These are phyloP conservation scores for Battus philenor DNA, from an alignment of 1,140 invertebrate species.

Conservation along the genomic window DNA sequence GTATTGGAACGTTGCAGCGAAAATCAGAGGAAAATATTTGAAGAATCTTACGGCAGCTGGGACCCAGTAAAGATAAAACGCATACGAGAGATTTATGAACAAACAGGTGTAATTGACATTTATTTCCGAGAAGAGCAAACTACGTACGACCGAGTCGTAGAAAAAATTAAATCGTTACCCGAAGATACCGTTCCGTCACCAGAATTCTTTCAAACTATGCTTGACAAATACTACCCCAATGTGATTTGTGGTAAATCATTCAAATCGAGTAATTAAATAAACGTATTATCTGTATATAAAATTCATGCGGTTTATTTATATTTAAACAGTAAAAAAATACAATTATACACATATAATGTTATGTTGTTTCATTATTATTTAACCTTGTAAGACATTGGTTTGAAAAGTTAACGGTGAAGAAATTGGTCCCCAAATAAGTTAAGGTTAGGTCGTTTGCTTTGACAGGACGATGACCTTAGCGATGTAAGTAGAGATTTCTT, in stretches of 20 bases:
- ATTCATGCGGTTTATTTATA: too few relatives aligned
- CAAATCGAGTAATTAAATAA: background rate
- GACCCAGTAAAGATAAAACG: slow-evolving; percentile 82
- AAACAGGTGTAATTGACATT: slow-evolving; percentile 68
- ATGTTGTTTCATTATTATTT: too few relatives aligned
- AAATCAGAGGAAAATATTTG: slow-evolving; percentile 84
- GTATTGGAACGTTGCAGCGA: slow-evolving; percentile 86
- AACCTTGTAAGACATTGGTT: too few relatives aligned
- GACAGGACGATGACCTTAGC: too few relatives aligned
- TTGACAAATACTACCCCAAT: slow-evolving; percentile 3
- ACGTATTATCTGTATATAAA: slow-evolving; percentile 5
- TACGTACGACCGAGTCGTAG: background rate
- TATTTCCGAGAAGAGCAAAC: slow-evolving; percentile 1
- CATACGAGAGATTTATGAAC: slow-evolving; percentile 88
- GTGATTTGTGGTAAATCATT: background rate
- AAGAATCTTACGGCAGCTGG: slow-evolving; percentile 87
- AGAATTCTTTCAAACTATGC: background rate
- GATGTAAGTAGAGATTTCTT: too few relatives aligned
- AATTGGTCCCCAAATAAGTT: too few relatives aligned
- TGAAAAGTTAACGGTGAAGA: too few relatives aligned
- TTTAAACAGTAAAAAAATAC: too few relatives aligned
- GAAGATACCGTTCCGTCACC: background rate
- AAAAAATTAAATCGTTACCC: background rate
- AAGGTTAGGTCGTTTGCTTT: too few relatives aligned
- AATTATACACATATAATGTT: too few relatives aligned